Percentiles rank a stretch among this genome's conserved stretches.
Evolutionary conservation across 2,888 invertebrate species (phyloP).

Genomic region (Noctua pronuba): DNA sequence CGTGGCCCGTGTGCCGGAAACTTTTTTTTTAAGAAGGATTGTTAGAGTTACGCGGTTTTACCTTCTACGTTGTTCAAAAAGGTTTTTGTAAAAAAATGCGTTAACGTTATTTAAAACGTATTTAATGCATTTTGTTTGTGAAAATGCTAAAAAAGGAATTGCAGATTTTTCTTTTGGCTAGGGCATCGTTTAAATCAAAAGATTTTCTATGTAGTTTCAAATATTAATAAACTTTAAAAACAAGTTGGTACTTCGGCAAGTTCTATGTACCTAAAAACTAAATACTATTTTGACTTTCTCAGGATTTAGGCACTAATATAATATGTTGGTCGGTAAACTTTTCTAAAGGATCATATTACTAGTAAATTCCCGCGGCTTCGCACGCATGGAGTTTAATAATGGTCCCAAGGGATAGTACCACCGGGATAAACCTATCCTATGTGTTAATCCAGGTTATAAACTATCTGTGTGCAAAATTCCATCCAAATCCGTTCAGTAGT

Average conservation of each 20-base stretch:
- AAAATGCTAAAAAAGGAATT: background rate
- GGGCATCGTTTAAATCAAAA: too few relatives aligned
- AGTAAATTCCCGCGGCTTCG: too few relatives aligned
- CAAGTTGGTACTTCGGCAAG: background rate
- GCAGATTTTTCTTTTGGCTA: background rate
- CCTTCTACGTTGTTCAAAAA: background rate
- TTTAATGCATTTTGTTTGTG: background rate
- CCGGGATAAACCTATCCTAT: too few relatives aligned
- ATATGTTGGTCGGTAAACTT: background rate
- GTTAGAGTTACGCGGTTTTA: background rate
- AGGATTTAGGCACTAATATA: background rate
- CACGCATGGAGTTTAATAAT: too few relatives aligned
- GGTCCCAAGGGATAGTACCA: too few relatives aligned
- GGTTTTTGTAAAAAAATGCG: background rate
- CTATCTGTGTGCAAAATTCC: too few relatives aligned
- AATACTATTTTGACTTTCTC: background rate
- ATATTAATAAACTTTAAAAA: background rate
- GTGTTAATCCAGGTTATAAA: too few relatives aligned
- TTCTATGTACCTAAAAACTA: background rate
- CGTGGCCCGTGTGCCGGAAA: constrained; percentile 4
- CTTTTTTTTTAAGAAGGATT: constrained; percentile 14
- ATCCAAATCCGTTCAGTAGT: too few relatives aligned
- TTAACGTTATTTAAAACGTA: background rate
- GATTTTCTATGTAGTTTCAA: background rate
- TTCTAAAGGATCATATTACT: background rate